Evolutionary conservation across 1,140 invertebrate species (phyloP).

Genomic region (Conus ventricosus): DNA sequence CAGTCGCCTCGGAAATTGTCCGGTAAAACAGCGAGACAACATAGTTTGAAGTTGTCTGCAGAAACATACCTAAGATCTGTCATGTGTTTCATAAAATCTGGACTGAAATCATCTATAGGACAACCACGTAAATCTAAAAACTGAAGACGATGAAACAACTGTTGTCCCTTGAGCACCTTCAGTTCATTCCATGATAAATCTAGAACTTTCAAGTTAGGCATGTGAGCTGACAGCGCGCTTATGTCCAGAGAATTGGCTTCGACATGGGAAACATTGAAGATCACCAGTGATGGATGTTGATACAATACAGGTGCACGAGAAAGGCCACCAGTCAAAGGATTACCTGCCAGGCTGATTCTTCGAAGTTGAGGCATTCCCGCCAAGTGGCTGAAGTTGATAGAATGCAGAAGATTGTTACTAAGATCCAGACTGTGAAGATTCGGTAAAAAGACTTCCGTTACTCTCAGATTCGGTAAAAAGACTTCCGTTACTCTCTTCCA

Average conservation of each 20-base stretch:
- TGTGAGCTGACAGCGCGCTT: not conserved
- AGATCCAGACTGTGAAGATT: slow-evolving; percentile 36
- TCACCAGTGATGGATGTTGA: not conserved
- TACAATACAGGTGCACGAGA: not conserved
- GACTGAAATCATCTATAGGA: not conserved
- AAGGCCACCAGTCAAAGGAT: not conserved
- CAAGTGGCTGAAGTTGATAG: not conserved
- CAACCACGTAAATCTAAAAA: not conserved
- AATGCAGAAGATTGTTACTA: not conserved
- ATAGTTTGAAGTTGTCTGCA: slow-evolving; percentile 23
- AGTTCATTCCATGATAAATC: not conserved
- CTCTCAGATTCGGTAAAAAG: slow-evolving; percentile 20
- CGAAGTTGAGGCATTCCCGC: not conserved
- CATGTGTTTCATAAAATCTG: not conserved
- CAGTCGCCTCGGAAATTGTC: not conserved
- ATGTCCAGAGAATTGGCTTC: not conserved
- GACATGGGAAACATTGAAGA: not conserved
- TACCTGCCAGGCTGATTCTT: not conserved
- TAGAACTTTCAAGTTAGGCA: not conserved
- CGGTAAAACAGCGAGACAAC: not conserved
- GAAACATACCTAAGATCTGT: not conserved
- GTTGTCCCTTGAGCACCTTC: not conserved
- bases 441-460: not conserved
- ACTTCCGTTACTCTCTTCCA: not conserved
- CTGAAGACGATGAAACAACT: not conserved